These are phyloP conservation scores for Diloba caeruleocephala DNA, from an alignment of 2,888 invertebrate species.

Conservation along the genomic window DNA sequence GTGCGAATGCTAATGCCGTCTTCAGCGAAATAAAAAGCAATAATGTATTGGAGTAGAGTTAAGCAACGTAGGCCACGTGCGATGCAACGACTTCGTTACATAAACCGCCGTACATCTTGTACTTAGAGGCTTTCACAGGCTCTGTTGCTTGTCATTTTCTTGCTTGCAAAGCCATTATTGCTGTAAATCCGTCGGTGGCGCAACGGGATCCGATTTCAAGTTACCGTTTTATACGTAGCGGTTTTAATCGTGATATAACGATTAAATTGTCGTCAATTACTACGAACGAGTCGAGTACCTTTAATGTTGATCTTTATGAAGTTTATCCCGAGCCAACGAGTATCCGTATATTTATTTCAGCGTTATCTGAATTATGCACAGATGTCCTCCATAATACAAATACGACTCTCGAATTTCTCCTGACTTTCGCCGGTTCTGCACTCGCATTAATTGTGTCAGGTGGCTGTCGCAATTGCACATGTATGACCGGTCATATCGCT, in stretches of 20 bases:
- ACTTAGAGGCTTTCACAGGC: constrained; percentile 75
- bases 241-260: constrained; percentile 42
- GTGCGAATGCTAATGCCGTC: constrained; percentile 57
- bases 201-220: constrained; percentile 64
- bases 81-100: constrained; percentile 68
- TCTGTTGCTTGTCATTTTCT: constrained; percentile 75
- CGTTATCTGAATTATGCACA: constrained; percentile 44
- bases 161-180: constrained; percentile 68
- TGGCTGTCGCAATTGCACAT: constrained; percentile 58
- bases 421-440: constrained; percentile 69
- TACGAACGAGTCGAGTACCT: constrained; percentile 26
- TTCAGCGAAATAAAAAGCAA: constrained; percentile 54
- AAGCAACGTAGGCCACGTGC: constrained; percentile 64
- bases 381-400: constrained; percentile 46
- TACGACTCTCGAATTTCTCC: constrained; percentile 71
- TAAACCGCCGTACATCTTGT: constrained; percentile 68
- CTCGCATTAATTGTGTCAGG: constrained; percentile 66
- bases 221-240: constrained; percentile 52
- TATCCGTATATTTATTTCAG: constrained; percentile 31
- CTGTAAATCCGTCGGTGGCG: constrained; percentile 63
- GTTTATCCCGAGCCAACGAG: constrained; percentile 14
- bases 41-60: constrained; percentile 53
- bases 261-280: constrained; percentile 39
- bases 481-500: constrained; percentile 61
- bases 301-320: constrained; percentile 31